A percentile compares a stretch with the other conserved stretches of the same genome.
phyloP scores from a whole-genome alignment of 1,140 invertebrate genomes.

The Zaprionus taronus region DNA sequence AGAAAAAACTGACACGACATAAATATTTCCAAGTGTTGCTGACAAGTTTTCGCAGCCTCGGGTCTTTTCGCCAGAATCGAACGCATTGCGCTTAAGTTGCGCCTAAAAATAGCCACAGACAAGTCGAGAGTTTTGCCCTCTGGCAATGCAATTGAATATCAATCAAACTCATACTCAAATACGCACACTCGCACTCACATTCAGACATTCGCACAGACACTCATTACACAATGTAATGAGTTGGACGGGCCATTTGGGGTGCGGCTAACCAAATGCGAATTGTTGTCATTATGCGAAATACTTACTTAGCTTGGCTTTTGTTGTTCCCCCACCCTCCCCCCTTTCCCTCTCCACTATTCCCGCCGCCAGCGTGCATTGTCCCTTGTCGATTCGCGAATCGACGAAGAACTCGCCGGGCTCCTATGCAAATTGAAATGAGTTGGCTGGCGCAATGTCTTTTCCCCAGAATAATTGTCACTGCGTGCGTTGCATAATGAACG shows the following conservation, averaged over 20 bases:
- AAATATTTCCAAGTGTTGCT: conserved; percentile 66
- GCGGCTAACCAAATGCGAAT: conserved; percentile 38
- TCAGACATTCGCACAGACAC: conserved; percentile 37
- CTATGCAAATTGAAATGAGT: conserved; percentile 79
- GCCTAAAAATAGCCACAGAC: conserved; percentile 20
- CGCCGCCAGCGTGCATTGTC: conserved; percentile 14
- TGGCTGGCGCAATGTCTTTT: conserved; percentile 74
- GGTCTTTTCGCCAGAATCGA: not conserved
- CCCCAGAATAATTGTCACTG: conserved; percentile 77
- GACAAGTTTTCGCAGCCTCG: conserved; percentile 15
- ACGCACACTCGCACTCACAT: conserved; percentile 46
- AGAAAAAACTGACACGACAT: conserved; percentile 71
- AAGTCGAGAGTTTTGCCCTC: conserved; percentile 15
- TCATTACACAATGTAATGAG: conserved; percentile 53
- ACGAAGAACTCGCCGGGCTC: conserved; percentile 56
- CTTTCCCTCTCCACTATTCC: no score
- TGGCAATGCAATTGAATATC: conserved; percentile 54
- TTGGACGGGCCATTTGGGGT: conserved; percentile 27
- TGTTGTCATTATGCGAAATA: conserved; percentile 36
- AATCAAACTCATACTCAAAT: conserved; percentile 64
- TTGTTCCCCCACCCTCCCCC: not conserved
- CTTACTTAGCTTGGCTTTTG: not conserved
- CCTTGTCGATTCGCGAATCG: conserved; percentile 33
- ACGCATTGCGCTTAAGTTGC: conserved; percentile 1
- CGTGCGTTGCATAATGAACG: conserved; percentile 75